phyloP scores from a whole-genome alignment of 92 coral and sea anemone species.

The Actinostola sp. region DNA sequence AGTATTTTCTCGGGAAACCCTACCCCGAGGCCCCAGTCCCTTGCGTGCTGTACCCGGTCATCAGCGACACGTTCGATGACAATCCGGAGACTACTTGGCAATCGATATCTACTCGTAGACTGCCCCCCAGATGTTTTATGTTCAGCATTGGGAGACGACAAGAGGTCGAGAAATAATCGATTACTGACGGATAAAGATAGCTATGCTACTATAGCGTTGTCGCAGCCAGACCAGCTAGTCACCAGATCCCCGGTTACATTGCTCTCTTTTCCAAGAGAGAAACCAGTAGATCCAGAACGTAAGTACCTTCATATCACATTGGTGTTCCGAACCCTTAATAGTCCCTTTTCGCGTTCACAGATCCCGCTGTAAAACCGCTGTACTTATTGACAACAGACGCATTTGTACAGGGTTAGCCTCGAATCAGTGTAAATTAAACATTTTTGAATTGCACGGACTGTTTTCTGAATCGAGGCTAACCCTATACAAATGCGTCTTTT shows the following conservation, averaged over 20 bases:
- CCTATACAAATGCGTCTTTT: no score
- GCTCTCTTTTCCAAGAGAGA: conserved; percentile 65
- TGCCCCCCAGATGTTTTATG: conserved; percentile 60
- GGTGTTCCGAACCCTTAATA: no score
- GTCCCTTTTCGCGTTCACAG: no score
- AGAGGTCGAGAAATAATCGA: conserved; percentile 81
- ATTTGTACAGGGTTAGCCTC: no score
- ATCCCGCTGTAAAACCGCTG: no score
- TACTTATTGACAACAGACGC: no score
- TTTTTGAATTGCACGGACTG: no score
- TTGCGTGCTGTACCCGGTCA: conserved; percentile 80
- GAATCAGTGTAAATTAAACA: no score
- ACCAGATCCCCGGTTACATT: conserved; percentile 83
- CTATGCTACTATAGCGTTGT: conserved; percentile 81
- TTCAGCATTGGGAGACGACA: conserved; percentile 65
- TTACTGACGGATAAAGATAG: conserved; percentile 68
- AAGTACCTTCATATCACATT: no score
- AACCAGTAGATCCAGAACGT: not conserved
- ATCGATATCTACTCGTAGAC: conserved; percentile 80
- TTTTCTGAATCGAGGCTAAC: no score
- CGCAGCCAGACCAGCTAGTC: conserved; percentile 81
- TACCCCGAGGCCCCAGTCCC: conserved; percentile 90
- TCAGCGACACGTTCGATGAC: conserved; percentile 47
- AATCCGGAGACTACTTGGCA: conserved; percentile 53
- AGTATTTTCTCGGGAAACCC: conserved; percentile 79